These are phyloP conservation scores for Excalfactoria chinensis DNA, from an alignment of 2,113 vertebrate species.

Conservation along the genomic window DNA sequence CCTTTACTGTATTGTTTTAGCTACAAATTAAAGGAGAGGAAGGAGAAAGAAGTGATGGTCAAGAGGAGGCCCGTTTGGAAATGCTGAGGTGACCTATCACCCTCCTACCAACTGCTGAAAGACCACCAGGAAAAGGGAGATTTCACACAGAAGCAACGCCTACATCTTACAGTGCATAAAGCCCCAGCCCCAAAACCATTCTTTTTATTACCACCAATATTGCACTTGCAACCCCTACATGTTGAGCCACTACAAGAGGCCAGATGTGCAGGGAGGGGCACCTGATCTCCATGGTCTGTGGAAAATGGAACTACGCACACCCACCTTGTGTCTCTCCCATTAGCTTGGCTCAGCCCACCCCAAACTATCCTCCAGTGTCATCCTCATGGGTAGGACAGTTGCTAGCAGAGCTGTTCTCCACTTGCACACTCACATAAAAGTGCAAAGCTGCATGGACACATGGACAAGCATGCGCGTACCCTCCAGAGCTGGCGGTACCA, in stretches of 20 bases:
- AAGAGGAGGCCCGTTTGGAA: constrained; percentile 1
- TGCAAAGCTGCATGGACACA: neutral
- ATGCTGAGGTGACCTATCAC: neutral
- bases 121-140: neutral
- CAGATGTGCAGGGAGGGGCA: neutral
- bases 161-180: neutral
- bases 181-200: fast-evolving
- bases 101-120: neutral
- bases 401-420: neutral
- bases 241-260: fast-evolving
- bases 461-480: neutral
- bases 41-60: constrained; percentile 18
- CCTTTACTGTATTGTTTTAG: neutral
- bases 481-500: neutral
- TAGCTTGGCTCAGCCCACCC: neutral
- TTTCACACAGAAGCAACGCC: neutral
- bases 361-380: neutral
- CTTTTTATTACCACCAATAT: fast-evolving
- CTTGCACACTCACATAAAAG: neutral
- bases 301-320: neutral
- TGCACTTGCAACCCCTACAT: fast-evolving
- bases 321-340: fast-evolving
- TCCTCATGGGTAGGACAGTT: fast-evolving
- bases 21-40: neutral
- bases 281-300: fast-evolving